Conservation (phyloP, 2,888 invertebrate genomes). For the Augochlorella aurata region DNA sequence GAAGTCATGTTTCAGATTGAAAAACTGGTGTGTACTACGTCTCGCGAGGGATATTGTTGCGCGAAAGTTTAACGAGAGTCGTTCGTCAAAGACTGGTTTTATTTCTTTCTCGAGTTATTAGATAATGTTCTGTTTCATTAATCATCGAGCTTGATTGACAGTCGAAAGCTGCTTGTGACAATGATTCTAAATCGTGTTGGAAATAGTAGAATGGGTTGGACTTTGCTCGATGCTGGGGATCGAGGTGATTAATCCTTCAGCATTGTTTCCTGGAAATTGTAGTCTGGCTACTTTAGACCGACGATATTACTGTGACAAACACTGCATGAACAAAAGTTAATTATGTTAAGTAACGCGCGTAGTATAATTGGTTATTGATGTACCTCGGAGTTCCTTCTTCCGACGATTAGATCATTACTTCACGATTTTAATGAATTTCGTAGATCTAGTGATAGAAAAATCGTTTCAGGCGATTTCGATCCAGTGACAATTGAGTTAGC, state of each 20-base stretch:
- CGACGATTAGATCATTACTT: no score
- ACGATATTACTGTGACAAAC: no score
- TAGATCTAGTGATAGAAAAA: no score
- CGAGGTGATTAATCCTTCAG: background rate
- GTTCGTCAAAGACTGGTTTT: background rate
- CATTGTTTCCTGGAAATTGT: no score
- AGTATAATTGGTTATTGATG: no score
- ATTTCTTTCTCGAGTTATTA: background rate
- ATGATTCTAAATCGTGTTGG: background rate
- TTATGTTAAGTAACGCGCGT: no score
- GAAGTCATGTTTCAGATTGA: background rate
- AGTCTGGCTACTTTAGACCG: no score
- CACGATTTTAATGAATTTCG: no score
- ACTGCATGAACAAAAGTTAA: no score
- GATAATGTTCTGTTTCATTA: background rate
- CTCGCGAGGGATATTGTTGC: background rate
- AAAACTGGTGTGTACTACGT: background rate
- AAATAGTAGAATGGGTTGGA: background rate
- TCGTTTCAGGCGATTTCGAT: no score
- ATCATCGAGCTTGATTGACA: background rate
- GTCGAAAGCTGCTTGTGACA: background rate
- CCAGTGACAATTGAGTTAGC: no score
- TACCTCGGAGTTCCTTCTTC: no score
- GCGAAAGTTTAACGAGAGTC: slow-evolving; percentile 36
- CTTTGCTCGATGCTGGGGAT: background rate